phyloP scores from a whole-genome alignment of 1,140 invertebrate species.

The Sycophaga agraensis region DNA sequence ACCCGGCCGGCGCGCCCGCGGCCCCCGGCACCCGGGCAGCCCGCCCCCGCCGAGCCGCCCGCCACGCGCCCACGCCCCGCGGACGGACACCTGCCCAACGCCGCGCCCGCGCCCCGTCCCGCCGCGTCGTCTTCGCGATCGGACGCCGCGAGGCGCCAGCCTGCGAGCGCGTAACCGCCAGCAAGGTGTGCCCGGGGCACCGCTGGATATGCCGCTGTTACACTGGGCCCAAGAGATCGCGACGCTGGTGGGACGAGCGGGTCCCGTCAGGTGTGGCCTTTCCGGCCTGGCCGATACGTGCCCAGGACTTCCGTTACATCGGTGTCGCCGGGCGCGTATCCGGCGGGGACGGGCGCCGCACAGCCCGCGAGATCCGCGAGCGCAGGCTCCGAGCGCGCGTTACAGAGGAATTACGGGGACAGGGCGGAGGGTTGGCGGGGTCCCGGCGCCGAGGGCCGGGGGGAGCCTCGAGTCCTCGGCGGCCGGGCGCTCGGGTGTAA shows the following conservation, averaged over 20 bases:
- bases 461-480: too few relatives aligned
- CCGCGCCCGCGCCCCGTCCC: background rate
- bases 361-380: slow-evolving; percentile 28
- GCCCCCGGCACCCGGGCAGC: slow-evolving; percentile 29
- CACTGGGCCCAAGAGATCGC: background rate
- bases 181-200: background rate
- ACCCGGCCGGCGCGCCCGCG: slow-evolving; percentile 45
- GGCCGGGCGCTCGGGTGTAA: too few relatives aligned
- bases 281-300: too few relatives aligned
- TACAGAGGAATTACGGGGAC: background rate
- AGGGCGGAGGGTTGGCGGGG: background rate
- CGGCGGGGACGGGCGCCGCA: slow-evolving; percentile 33
- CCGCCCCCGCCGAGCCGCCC: slow-evolving; percentile 9
- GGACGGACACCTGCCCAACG: background rate
- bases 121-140: background rate
- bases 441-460: background rate
- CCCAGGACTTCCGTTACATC: slow-evolving; percentile 25
- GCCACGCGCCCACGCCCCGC: slow-evolving; percentile 39
- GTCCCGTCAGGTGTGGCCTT: background rate
- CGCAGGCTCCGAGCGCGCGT: slow-evolving; percentile 20
- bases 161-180: background rate
- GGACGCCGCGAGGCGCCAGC: slow-evolving; percentile 51
- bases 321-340: slow-evolving; percentile 51
- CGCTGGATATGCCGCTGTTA: background rate
- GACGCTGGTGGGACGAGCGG: background rate